phyloP scores from a whole-genome alignment of 2,797 vertebrate genomes.

The Alexandromys oeconomus region DNA sequence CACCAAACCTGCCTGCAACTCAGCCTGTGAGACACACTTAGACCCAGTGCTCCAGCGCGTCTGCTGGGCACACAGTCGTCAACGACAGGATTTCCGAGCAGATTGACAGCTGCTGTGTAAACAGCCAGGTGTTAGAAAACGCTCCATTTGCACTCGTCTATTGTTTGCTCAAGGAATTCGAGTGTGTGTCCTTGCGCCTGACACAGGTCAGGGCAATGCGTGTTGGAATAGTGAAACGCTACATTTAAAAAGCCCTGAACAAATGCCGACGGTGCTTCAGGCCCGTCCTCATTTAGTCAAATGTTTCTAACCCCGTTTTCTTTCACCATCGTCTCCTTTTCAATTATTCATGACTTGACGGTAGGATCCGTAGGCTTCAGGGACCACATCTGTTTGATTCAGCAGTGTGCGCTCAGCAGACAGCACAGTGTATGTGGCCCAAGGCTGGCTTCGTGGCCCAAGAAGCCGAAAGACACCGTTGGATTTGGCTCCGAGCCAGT shows the following conservation, averaged over 20 bases:
- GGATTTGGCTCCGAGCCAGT: background rate
- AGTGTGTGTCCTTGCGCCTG: background rate
- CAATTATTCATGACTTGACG: background rate
- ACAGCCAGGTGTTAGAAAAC: conserved; percentile 31
- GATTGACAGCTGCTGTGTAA: conserved; percentile 41
- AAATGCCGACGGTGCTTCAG: background rate
- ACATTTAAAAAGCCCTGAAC: conserved; percentile 1
- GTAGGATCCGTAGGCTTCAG: background rate
- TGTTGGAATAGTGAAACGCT: background rate
- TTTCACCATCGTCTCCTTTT: background rate
- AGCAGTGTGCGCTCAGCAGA: background rate
- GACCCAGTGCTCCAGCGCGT: background rate
- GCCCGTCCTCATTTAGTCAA: background rate
- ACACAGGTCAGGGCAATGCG: background rate
- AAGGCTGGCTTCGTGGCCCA: background rate
- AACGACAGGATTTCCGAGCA: background rate
- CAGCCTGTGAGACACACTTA: conserved; percentile 10
- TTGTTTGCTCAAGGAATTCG: conserved; percentile 64
- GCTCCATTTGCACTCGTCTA: conserved; percentile 23
- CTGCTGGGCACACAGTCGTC: conserved; percentile 41
- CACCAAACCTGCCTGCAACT: background rate
- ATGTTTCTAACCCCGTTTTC: background rate
- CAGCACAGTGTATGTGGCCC: background rate
- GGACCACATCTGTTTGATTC: conserved; percentile 18
- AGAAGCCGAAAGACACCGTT: conserved; percentile 8